Evolutionary conservation across 2,113 vertebrate genomes (phyloP).

Genomic region (Mixornis gularis): DNA sequence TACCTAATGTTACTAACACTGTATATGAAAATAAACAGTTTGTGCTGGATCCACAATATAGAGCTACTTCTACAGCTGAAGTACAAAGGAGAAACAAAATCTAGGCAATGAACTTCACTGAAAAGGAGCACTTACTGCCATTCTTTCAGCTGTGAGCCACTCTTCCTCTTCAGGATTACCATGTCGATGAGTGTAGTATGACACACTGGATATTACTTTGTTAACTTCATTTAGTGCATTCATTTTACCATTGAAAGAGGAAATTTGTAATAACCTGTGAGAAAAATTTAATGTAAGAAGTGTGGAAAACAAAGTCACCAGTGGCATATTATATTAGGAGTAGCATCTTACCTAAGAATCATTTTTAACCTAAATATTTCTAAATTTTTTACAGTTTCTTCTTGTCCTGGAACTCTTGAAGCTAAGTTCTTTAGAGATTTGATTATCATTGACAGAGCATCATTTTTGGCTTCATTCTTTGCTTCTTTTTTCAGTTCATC

Average conservation of each 20-base stretch:
- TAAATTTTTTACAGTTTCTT: constrained; percentile 99
- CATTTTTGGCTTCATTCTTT: constrained; percentile 99
- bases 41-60: neutral
- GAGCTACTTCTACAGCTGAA: neutral
- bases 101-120: neutral
- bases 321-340: neutral
- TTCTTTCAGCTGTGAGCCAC: constrained; percentile 97
- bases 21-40: neutral
- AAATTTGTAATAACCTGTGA: constrained; percentile 98
- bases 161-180: constrained; percentile 97
- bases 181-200: constrained; percentile 97
- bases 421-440: constrained; percentile 99
- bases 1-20: neutral
- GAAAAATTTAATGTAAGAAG: constrained; percentile 38
- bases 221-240: constrained; percentile 99
- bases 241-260: constrained; percentile 99
- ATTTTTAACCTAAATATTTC: constrained; percentile 99
- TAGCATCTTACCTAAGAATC: constrained; percentile 94
- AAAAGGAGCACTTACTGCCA: constrained; percentile 84
- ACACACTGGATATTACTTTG: constrained; percentile 99
- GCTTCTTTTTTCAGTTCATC: constrained; percentile 99
- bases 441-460: constrained; percentile 99
- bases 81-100: neutral
- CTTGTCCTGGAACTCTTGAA: constrained; percentile 96
- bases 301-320: neutral